Conservation (phyloP, 2,888 invertebrate species). For the Drosophila ustulata region DNA sequence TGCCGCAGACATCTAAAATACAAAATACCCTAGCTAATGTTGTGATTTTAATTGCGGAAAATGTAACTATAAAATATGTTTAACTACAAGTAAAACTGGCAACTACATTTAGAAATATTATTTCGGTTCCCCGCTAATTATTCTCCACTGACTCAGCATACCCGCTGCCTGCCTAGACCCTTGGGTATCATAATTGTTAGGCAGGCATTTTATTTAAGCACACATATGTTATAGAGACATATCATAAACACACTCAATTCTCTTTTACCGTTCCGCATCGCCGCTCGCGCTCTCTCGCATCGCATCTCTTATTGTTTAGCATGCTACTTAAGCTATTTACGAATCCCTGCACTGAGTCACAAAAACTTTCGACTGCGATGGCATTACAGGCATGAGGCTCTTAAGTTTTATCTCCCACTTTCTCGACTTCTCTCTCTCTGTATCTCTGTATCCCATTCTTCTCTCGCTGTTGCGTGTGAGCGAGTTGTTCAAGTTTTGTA, state of each 20-base stretch:
- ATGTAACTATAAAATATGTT: background rate
- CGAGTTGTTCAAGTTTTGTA: constrained; percentile 52
- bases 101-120: too few relatives aligned
- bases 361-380: constrained; percentile 43
- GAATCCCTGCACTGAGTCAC: constrained; percentile 33
- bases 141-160: constrained; percentile 3
- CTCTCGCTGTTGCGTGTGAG: constrained; percentile 33
- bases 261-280: too few relatives aligned
- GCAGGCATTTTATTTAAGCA: constrained; percentile 27
- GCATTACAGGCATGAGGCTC: constrained; percentile 27
- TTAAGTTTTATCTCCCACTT: constrained; percentile 24
- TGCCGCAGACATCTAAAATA: background rate
- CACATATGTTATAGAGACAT: constrained; percentile 13
- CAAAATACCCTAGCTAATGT: constrained; percentile 1
- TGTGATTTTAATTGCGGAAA: background rate
- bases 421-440: background rate
- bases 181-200: constrained; percentile 25
- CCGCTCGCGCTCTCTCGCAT: background rate
- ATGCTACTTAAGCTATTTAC: constrained; percentile 48
- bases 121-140: background rate
- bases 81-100: too few relatives aligned
- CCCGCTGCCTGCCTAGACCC: background rate
- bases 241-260: constrained; percentile 29
- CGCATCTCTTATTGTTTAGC: constrained; percentile 31
- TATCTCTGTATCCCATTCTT: background rate